Evolutionary conservation across 1,140 invertebrate genomes (phyloP).

Genomic region (Drosophila suzukii): DNA sequence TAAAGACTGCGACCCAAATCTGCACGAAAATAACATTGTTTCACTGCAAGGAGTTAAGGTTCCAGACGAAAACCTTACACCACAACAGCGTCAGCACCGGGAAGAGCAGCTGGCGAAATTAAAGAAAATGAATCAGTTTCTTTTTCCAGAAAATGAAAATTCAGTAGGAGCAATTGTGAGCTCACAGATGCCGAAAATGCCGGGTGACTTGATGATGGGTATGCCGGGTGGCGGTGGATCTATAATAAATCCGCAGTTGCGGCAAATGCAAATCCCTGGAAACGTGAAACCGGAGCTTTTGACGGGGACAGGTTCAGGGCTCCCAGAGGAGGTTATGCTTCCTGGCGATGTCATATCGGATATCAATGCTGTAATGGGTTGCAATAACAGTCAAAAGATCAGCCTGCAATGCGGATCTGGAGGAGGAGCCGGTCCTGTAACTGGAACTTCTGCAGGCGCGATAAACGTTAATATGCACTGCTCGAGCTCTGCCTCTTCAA

Average conservation of each 20-base stretch:
- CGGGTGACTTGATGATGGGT: constrained; percentile 53
- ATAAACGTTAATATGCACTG: constrained; percentile 42
- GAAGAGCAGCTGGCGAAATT: constrained; percentile 96
- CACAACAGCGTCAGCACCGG: constrained; percentile 96
- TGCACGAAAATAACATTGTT: constrained; percentile 84
- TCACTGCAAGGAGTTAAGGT: constrained; percentile 93
- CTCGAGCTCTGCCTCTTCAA: constrained; percentile 14
- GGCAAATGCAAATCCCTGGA: constrained; percentile 43
- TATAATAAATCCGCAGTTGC: constrained; percentile 52
- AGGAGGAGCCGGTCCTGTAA: constrained; percentile 10
- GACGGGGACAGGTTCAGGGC: neutral
- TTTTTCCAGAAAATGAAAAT: constrained; percentile 90
- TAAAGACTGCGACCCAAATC: constrained; percentile 48
- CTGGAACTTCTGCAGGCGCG: constrained; percentile 4
- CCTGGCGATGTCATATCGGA: constrained; percentile 57
- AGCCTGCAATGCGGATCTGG: constrained; percentile 39
- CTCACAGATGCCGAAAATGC: constrained; percentile 33
- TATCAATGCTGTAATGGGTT: constrained; percentile 58
- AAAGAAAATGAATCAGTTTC: constrained; percentile 95
- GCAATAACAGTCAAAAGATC: constrained; percentile 48
- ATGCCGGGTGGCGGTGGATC: constrained; percentile 24
- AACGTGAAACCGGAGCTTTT: constrained; percentile 48
- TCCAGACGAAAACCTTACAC: constrained; percentile 98
- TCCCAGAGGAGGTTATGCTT: constrained; percentile 52
- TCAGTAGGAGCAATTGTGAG: constrained; percentile 7